Evolutionary conservation across 2,113 vertebrate species (phyloP), one percentile per base, ranked within the genome.

Genomic region (Alosa alosa): DNA sequence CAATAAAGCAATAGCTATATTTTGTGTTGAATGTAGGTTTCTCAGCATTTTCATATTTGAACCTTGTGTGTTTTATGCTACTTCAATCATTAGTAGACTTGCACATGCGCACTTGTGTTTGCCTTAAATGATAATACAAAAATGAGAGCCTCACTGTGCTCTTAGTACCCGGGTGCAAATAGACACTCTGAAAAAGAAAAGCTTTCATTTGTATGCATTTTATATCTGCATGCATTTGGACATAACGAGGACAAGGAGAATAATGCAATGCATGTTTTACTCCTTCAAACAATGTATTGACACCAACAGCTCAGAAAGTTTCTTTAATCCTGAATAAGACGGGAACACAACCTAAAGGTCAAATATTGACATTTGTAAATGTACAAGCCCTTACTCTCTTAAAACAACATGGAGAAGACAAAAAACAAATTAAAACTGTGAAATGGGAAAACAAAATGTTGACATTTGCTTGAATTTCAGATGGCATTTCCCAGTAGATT

Each of bases 331-430:
- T 50, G 86, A 87, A 87, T 72, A 86, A 91, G 86, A 85, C 52
- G 18, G 84, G 57, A 90, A 89, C 49, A 41, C 88, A 86, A 82
- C 87, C 57, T 68, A 92, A 92, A 92, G 90, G 90, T 90, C 90
- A 90, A 50, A 13, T 84, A 2, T 45, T 89, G 90, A 88, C 90
- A 88, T 91, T 90, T 90, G 88, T 90, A 86, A 87, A 85, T 55
- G 83, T 44, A 82, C 83, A 84, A 57, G 64, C 36, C 46, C 31
- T 55, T 83, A 84, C 87, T 86, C 82, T 57, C 84, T 89, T 85
- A 86, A 88, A 88, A 83, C 82, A 87, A 85, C 47, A 81, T 78
- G 75, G 13, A 68, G 84, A 68, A 20, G n/a, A 83, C 85, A 88
- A 86, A 81, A 86, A 88, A 86, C 46, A 86, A 84, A 84, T 55